Evolutionary conservation across 2,113 vertebrate species (phyloP).

Genomic region (Actenoides lindsayi): DNA sequence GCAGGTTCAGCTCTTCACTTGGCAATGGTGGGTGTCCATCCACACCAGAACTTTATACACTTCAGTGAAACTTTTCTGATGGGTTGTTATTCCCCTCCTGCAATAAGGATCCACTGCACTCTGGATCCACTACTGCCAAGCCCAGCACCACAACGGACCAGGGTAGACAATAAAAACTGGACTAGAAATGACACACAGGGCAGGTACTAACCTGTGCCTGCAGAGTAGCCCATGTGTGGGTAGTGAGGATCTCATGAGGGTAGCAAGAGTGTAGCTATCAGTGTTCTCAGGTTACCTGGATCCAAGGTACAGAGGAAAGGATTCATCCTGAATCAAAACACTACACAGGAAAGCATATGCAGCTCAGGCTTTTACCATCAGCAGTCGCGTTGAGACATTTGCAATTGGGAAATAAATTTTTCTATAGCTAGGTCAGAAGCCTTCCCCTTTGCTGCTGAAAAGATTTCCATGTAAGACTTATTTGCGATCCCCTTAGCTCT

Average conservation of each 20-base stretch:
- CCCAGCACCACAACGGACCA: neutral
- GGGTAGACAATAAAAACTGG: neutral
- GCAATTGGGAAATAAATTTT: neutral
- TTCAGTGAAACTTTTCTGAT: neutral
- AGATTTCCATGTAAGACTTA: neutral
- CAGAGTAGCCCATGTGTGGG: neutral
- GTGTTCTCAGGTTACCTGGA: neutral
- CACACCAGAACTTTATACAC: neutral
- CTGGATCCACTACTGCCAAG: neutral
- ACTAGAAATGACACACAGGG: neutral
- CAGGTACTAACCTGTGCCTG: neutral
- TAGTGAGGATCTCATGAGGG: neutral
- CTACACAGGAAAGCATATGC: neutral
- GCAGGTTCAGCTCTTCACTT: neutral
- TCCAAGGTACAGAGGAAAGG: neutral
- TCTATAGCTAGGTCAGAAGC: neutral
- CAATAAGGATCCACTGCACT: neutral
- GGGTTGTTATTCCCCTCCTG: neutral
- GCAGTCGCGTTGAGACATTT: fast-evolving
- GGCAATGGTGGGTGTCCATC: neutral
- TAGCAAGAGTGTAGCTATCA: neutral
- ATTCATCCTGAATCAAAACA: neutral
- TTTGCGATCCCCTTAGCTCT: neutral
- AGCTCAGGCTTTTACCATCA: neutral
- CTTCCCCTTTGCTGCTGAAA: neutral